A percentile compares a stretch with the other conserved stretches of the same genome.
These are phyloP conservation scores for Petroica traversi DNA, from an alignment of 2,113 vertebrate species.

Conservation along the genomic window DNA sequence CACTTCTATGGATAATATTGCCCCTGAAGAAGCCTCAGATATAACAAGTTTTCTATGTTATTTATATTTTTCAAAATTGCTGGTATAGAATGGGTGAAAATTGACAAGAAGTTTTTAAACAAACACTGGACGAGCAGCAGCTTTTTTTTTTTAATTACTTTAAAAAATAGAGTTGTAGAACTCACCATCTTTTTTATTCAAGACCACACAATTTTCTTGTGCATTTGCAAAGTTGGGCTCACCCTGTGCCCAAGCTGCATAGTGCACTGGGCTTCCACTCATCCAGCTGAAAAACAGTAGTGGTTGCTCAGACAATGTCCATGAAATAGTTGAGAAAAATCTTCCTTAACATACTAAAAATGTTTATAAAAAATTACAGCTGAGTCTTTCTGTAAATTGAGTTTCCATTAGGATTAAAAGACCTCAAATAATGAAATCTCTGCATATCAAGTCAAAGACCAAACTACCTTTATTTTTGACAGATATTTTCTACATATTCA, in stretches of 20 bases:
- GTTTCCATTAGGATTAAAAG: not conserved
- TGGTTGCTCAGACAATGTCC: not conserved
- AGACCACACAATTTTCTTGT: slow-evolving; percentile 84
- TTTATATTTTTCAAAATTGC: not conserved
- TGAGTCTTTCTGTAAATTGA: not conserved
- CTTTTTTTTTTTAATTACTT: not conserved
- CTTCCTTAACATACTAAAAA: not conserved
- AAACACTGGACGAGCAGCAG: not conserved
- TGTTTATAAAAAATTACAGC: not conserved
- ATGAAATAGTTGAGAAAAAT: not conserved
- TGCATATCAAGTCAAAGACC: not conserved
- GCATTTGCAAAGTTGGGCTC: slow-evolving; percentile 82
- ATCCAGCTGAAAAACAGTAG: slow-evolving; percentile 75
- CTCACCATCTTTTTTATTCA: slow-evolving; percentile 79
- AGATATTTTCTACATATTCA: not conserved
- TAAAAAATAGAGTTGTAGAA: not conserved
- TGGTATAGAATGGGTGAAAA: not conserved
- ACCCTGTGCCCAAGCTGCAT: slow-evolving; percentile 78
- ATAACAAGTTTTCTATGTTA: not conserved
- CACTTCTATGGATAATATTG: not conserved
- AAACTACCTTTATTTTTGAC: not conserved
- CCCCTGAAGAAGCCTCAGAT: not conserved
- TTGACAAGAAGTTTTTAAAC: not conserved
- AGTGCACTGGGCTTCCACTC: slow-evolving; percentile 78
- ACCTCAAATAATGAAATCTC: not conserved